A percentile compares a stretch with the other conserved stretches of the same genome.
These are phyloP conservation scores for Clanis bilineata DNA, from an alignment of 2,888 invertebrate species.

Conservation along the genomic window DNA sequence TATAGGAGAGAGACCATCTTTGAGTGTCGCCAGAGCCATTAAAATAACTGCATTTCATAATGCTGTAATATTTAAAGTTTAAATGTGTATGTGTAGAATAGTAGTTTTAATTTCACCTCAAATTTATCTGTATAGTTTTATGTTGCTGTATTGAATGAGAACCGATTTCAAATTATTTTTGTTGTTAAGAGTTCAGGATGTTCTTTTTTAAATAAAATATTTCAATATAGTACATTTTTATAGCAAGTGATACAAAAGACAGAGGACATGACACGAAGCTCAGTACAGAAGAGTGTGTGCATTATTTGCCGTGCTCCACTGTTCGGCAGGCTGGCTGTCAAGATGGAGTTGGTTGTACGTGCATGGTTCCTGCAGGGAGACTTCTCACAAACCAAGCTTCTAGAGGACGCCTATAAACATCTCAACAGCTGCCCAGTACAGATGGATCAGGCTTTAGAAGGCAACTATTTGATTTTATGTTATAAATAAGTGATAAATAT, in stretches of 20 bases:
- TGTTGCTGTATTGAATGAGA: too few species aligned
- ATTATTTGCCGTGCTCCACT: slow-evolving; percentile 94
- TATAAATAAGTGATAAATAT: too few species aligned
- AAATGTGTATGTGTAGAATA: too few species aligned
- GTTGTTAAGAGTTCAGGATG: too few species aligned
- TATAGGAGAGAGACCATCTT: too few species aligned
- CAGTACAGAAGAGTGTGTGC: slow-evolving; percentile 99
- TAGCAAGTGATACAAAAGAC: slow-evolving; percentile 95
- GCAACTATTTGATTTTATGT: slow-evolving; percentile 37
- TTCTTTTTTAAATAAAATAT: too few species aligned
- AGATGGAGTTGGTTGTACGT: slow-evolving; percentile 97
- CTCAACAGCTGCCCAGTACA: slow-evolving; percentile 91
- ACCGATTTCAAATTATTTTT: too few species aligned
- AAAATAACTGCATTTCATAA: too few species aligned
- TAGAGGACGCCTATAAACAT: slow-evolving; percentile 96
- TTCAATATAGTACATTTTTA: slow-evolving; percentile 15
- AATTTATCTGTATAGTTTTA: too few species aligned
- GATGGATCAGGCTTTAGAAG: slow-evolving; percentile 75
- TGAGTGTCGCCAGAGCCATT: too few species aligned
- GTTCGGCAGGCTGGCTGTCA: slow-evolving; percentile 97
- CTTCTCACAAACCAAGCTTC: slow-evolving; percentile 92
- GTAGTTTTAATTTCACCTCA: too few species aligned
- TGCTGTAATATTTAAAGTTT: too few species aligned
- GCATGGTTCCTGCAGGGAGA: slow-evolving; percentile 98
- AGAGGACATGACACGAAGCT: slow-evolving; percentile 97